phyloP scores from a whole-genome alignment of 2,888 invertebrate species.

The Apamea sordens region DNA sequence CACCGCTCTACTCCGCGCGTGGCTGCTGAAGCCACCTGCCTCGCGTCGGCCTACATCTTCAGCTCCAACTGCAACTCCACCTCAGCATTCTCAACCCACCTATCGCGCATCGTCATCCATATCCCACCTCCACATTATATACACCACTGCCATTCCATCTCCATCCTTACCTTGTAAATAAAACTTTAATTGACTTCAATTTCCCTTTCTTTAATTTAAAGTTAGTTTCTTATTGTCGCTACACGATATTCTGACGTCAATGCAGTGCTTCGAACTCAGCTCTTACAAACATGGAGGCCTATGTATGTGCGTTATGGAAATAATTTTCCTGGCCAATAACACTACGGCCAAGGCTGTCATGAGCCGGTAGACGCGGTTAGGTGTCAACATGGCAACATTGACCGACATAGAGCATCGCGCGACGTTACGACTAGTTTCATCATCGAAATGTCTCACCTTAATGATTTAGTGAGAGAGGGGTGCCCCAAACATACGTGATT shows the following conservation, averaged over 20 bases:
- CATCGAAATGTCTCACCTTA: constrained; percentile 49
- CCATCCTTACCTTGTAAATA: too few species aligned
- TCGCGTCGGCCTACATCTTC: too few species aligned
- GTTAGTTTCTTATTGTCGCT: too few species aligned
- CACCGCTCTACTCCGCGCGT: too few species aligned
- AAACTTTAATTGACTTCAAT: too few species aligned
- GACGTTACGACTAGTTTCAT: constrained; percentile 60
- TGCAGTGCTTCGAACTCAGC: constrained; percentile 35
- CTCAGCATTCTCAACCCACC: too few species aligned
- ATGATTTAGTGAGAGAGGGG: constrained; percentile 50
- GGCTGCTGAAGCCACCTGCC: too few species aligned
- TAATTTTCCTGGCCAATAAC: constrained; percentile 60
- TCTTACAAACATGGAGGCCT: not conserved
- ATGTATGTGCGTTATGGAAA: constrained; percentile 53
- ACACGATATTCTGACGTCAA: constrained; percentile 23
- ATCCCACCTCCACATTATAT: too few species aligned
- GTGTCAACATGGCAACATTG: constrained; percentile 86
- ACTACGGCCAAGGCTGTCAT: constrained; percentile 61
- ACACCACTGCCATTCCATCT: too few species aligned
- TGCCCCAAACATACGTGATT: constrained; percentile 24
- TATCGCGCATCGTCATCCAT: too few species aligned
- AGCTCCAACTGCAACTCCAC: too few species aligned
- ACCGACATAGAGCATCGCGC: constrained; percentile 79
- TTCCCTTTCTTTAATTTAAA: too few species aligned
- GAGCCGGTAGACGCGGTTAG: constrained; percentile 64